Conservation (phyloP, 2,888 invertebrate species). For the Frankliniella intonsa region DNA sequence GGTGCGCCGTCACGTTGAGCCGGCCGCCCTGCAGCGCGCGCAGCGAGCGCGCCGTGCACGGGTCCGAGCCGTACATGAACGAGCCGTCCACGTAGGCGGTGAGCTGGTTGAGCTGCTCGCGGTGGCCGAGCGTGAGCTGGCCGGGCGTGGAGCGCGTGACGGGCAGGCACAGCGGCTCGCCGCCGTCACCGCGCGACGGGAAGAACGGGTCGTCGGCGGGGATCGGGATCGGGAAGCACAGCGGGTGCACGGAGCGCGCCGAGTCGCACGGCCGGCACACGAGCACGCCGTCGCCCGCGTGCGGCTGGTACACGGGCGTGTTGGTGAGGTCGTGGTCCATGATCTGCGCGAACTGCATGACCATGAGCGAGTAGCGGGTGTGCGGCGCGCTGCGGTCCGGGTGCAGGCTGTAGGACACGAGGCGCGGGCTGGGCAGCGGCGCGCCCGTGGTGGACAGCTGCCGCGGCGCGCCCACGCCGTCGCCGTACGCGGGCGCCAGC, state of each 20-base stretch:
- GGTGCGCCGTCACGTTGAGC: conserved; percentile 45
- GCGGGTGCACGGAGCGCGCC: conserved; percentile 48
- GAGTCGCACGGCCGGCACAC: conserved; percentile 52
- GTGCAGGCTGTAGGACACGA: conserved; percentile 50
- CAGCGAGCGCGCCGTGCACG: conserved; percentile 47
- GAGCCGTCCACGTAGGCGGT: conserved; percentile 50
- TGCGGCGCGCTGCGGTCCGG: conserved; percentile 48
- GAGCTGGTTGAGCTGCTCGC: conserved; percentile 52
- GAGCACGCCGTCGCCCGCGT: conserved; percentile 47
- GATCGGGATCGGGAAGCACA: conserved; percentile 53
- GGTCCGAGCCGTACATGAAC: conserved; percentile 50
- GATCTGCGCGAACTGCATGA: conserved; percentile 56
- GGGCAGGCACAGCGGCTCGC: conserved; percentile 50
- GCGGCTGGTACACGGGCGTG: conserved; percentile 51
- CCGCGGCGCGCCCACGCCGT: conserved; percentile 48
- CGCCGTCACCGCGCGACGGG: conserved; percentile 46
- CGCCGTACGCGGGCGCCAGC: conserved; percentile 47
- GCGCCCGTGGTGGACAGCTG: conserved; percentile 44
- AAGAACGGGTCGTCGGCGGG: conserved; percentile 52
- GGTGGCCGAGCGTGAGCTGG: conserved; percentile 51
- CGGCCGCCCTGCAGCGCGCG: conserved; percentile 45
- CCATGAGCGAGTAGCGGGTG: conserved; percentile 49
- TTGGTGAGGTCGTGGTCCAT: conserved; percentile 55
- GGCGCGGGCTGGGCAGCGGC: conserved; percentile 48
- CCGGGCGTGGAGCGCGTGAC: conserved; percentile 50